Evolutionary conservation across 2,888 invertebrate genomes (phyloP).

Genomic region (Hesperia comma): DNA sequence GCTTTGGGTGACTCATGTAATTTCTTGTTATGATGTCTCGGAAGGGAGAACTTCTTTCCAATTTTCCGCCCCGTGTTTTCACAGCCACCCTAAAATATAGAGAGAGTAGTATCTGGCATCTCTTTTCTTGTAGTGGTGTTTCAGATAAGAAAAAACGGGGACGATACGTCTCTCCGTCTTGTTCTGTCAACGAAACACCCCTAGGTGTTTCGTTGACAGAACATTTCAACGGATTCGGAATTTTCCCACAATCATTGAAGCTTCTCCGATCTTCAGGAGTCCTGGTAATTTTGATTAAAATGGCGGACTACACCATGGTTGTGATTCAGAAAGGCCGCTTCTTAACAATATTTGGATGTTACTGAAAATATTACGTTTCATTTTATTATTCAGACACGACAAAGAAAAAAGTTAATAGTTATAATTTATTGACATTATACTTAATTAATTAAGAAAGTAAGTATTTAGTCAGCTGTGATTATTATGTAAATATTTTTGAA

Average conservation of each 20-base stretch:
- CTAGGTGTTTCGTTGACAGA: neutral
- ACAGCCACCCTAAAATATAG: neutral
- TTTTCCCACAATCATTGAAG: neutral
- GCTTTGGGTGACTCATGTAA: too few species aligned
- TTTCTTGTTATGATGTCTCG: neutral
- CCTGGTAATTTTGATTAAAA: conserved; percentile 44
- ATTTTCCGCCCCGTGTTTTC: neutral
- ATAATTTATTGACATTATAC: too few species aligned
- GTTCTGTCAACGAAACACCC: neutral
- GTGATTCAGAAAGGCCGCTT: neutral
- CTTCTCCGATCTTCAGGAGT: conserved; percentile 28
- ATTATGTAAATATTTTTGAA: too few species aligned
- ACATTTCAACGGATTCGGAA: too few species aligned
- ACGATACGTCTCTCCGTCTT: neutral
- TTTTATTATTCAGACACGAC: too few species aligned
- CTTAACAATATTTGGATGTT: too few species aligned
- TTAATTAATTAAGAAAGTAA: too few species aligned
- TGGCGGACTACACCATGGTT: conserved; percentile 42
- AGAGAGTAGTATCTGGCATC: neutral
- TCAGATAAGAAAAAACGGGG: neutral
- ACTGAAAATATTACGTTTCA: too few species aligned
- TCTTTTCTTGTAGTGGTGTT: neutral
- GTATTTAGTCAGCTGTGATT: too few species aligned
- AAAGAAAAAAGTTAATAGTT: too few species aligned
- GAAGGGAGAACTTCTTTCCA: neutral